Percentiles rank a stretch among this genome's conserved stretches.
phyloP scores from a whole-genome alignment of 2,113 vertebrate genomes.

The Cygnus buccinator region DNA sequence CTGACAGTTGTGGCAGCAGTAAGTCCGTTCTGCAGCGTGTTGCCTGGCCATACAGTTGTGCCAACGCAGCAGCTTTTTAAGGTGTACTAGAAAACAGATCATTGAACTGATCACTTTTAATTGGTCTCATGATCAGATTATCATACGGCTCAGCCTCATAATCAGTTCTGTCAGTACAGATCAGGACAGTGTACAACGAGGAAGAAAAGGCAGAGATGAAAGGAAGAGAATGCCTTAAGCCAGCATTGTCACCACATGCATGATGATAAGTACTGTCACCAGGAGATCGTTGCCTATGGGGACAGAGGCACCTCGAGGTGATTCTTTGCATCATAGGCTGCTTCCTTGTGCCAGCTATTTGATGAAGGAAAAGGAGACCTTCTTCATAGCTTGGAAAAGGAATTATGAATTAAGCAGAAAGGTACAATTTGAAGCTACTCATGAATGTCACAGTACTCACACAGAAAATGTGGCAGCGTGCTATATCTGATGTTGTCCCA shows the following conservation, averaged over 20 bases:
- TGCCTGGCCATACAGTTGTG: background rate
- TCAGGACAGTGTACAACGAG: background rate
- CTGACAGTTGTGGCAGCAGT: background rate
- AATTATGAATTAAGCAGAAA: background rate
- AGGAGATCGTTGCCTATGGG: background rate
- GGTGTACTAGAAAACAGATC: background rate
- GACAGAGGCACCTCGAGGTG: background rate
- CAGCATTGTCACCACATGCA: background rate
- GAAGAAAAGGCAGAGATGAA: background rate
- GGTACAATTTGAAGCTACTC: background rate
- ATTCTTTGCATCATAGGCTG: background rate
- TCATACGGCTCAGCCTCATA: background rate
- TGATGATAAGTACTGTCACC: background rate
- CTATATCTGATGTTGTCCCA: fast-evolving
- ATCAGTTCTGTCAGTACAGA: background rate
- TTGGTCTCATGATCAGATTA: background rate
- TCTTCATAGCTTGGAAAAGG: background rate
- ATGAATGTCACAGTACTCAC: background rate
- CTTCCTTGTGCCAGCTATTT: background rate
- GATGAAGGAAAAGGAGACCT: background rate
- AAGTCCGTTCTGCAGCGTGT: background rate
- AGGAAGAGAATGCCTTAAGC: background rate
- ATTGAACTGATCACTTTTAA: background rate
- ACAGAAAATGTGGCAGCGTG: background rate
- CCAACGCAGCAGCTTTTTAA: background rate